phyloP scores from a whole-genome alignment of 2,113 vertebrate genomes.

The Dicentrarchus labrax region DNA sequence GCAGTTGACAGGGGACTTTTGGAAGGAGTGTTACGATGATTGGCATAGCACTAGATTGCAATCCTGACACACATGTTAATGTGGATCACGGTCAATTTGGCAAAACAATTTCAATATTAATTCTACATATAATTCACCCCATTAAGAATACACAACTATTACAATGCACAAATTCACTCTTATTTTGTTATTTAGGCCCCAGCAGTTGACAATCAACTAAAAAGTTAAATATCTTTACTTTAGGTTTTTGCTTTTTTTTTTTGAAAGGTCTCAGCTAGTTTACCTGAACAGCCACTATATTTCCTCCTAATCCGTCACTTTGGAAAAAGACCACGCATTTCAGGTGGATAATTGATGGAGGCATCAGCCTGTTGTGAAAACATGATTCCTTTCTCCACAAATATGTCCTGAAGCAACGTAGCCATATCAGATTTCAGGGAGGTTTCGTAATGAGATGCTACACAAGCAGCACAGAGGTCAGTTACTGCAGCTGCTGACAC shows the following conservation, averaged over 20 bases:
- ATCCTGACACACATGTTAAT: neutral
- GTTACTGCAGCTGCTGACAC: neutral
- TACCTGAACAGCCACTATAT: constrained; percentile 1
- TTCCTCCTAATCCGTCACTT: neutral
- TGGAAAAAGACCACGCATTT: neutral
- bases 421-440: neutral
- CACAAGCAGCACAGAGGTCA: no score
- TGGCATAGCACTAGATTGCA: neutral
- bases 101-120: neutral
- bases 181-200: no score
- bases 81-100: neutral
- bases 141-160: neutral
- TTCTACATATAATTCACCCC: no score
- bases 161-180: neutral
- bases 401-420: neutral
- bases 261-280: neutral
- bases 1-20: no score
- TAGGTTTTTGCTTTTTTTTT: neutral
- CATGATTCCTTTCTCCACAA: neutral
- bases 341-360: no score
- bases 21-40: no score
- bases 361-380: no score
- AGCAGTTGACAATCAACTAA: neutral
- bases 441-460: neutral
- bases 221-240: neutral